Conservation (phyloP, 2,113 vertebrate species). For the Prunella himalayana region DNA sequence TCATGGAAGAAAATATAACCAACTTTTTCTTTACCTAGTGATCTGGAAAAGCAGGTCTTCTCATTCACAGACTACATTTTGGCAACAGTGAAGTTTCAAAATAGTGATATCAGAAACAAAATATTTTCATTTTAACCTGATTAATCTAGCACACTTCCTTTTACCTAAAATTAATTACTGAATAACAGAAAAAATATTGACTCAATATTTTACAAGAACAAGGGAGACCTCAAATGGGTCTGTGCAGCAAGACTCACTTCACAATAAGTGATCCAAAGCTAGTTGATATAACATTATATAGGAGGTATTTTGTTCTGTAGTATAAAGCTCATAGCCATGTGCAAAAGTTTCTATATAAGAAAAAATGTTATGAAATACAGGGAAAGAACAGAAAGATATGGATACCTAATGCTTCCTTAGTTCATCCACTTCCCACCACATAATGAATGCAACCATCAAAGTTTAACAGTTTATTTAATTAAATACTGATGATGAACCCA, state of each 20-base stretch:
- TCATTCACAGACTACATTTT: neutral
- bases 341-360: neutral
- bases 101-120: neutral
- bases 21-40: neutral
- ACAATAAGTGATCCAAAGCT: neutral
- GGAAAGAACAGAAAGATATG: neutral
- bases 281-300: neutral
- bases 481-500: neutral
- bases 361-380: neutral
- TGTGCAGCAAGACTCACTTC: neutral
- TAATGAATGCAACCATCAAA: neutral
- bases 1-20: neutral
- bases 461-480: neutral
- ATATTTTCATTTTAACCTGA: neutral
- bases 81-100: neutral
- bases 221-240: neutral
- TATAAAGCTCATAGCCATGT: neutral
- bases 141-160: neutral
- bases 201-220: neutral
- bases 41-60: neutral
- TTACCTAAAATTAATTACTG: neutral
- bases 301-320: neutral
- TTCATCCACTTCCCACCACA: neutral
- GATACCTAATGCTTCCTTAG: neutral
- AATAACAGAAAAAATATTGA: neutral